phyloP scores from a whole-genome alignment of 2,113 vertebrate genomes.

The Eublepharis macularius region DNA sequence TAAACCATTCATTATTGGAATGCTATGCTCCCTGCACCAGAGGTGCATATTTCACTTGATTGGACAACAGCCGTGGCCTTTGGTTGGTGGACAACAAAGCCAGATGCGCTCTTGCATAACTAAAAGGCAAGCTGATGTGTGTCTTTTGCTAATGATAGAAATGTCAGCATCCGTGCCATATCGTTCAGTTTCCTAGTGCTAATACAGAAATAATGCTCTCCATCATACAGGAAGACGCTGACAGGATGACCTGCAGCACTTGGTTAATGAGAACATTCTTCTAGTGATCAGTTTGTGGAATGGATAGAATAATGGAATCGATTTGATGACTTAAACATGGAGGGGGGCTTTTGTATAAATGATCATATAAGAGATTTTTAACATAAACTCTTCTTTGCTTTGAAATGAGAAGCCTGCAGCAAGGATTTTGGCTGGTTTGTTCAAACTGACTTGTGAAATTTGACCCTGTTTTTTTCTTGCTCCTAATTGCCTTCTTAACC shows the following conservation, averaged over 20 bases:
- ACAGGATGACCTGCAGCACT: background rate
- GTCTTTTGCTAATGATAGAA: background rate
- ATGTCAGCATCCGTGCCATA: background rate
- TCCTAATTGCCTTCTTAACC: background rate
- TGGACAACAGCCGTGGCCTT: background rate
- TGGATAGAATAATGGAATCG: fast-evolving
- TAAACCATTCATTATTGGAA: background rate
- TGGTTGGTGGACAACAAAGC: background rate
- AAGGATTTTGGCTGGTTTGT: background rate
- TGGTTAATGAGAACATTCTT: background rate
- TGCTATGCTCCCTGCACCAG: background rate
- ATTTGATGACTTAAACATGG: background rate
- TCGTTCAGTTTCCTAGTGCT: background rate
- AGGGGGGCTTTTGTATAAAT: background rate
- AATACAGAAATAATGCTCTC: background rate
- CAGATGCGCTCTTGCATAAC: background rate
- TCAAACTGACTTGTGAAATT: background rate
- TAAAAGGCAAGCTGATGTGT: background rate
- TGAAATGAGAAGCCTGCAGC: background rate
- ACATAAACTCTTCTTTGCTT: background rate
- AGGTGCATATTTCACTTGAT: fast-evolving
- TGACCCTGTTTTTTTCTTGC: background rate
- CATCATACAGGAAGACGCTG: fast-evolving
- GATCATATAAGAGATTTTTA: background rate
- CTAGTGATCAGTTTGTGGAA: background rate